Evolutionary conservation across 2,888 invertebrate species (phyloP).

Genomic region (Ganaspis brasiliensis): DNA sequence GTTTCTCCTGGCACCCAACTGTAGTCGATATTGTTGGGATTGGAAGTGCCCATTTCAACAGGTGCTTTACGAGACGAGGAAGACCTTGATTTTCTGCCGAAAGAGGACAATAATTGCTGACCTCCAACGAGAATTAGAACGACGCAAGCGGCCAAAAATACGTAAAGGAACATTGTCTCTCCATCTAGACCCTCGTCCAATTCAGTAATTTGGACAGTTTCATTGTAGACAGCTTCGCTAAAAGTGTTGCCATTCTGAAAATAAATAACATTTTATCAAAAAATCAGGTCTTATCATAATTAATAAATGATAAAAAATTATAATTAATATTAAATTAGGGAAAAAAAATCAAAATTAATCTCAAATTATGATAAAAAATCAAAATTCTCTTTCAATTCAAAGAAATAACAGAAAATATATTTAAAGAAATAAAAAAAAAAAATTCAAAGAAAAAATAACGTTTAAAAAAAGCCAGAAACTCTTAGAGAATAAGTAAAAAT

Average conservation of each 20-base stretch:
- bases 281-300: too few species aligned
- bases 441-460: too few species aligned
- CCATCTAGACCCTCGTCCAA: slow-evolving; percentile 98
- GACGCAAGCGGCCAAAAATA: slow-evolving; percentile 95
- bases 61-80: slow-evolving; percentile 83
- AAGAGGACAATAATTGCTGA: slow-evolving; percentile 92
- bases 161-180: slow-evolving; percentile 98
- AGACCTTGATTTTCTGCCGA: slow-evolving; percentile 88
- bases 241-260: slow-evolving; percentile 84
- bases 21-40: slow-evolving; percentile 95
- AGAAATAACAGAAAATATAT: too few species aligned
- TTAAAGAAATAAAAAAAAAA: too few species aligned
- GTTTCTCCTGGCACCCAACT: slow-evolving; percentile 99
- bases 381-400: too few species aligned
- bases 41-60: slow-evolving; percentile 95
- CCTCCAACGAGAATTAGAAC: slow-evolving; percentile 93
- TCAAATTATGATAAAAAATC: too few species aligned
- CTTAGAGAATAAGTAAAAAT: too few species aligned
- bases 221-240: slow-evolving; percentile 97
- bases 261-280: slow-evolving; percentile 50
- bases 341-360: too few species aligned
- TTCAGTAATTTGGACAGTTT: slow-evolving; percentile 97
- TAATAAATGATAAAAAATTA: not conserved
- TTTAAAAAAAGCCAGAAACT: too few species aligned
- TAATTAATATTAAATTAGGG: not conserved